These are phyloP conservation scores for Dynastes hyllus DNA, from an alignment of 2,888 invertebrate genomes.

Conservation along the genomic window DNA sequence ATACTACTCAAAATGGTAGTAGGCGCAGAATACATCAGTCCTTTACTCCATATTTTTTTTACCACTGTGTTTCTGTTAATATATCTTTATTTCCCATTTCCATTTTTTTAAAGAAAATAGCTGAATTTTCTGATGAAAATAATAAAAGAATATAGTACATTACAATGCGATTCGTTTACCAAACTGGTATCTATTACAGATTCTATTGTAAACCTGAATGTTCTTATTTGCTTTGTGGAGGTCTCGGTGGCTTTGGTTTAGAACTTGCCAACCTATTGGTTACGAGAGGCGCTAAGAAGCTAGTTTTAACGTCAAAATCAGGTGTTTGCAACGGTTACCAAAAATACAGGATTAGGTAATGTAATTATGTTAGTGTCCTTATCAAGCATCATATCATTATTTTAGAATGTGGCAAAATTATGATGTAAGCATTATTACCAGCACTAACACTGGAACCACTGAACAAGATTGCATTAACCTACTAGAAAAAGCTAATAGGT, in stretches of 20 bases:
- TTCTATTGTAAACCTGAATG: constrained; percentile 49
- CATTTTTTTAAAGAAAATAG: too few relatives aligned
- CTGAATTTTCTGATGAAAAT: too few relatives aligned
- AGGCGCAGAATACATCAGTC: too few relatives aligned
- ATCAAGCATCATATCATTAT: constrained; percentile 1
- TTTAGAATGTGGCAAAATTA: constrained; percentile 77
- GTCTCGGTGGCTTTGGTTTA: constrained; percentile 46
- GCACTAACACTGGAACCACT: constrained; percentile 82
- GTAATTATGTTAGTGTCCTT: not conserved
- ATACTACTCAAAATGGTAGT: too few relatives aligned
- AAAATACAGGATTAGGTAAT: constrained; percentile 79
- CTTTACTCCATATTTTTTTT: too few relatives aligned
- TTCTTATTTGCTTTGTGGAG: constrained; percentile 75
- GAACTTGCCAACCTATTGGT: constrained; percentile 64
- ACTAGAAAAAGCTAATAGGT: constrained; percentile 76
- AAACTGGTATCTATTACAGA: constrained; percentile 50
- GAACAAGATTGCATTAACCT: constrained; percentile 80
- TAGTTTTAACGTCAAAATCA: constrained; percentile 86
- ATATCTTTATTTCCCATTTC: too few relatives aligned
- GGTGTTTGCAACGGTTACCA: constrained; percentile 91
- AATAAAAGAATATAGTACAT: too few relatives aligned
- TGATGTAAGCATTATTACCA: constrained; percentile 80
- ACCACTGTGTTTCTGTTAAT: too few relatives aligned
- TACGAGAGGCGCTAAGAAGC: constrained; percentile 83
- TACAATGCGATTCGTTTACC: not conserved